phyloP scores from a whole-genome alignment of 1,140 invertebrate species.

The Alviniconcha marisindica region DNA sequence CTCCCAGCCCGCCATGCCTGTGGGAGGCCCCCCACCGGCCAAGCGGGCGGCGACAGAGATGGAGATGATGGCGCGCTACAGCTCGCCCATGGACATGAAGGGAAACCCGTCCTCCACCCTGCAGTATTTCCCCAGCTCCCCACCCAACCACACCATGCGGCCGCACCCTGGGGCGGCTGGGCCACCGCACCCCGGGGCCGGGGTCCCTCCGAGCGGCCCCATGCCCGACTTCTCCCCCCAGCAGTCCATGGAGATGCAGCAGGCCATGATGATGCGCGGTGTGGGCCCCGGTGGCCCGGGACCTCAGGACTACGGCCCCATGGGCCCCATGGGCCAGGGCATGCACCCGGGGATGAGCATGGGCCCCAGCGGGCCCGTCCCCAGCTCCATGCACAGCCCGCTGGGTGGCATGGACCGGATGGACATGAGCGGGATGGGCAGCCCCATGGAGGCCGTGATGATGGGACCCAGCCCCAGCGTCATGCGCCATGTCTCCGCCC shows the following conservation, averaged over 20 bases:
- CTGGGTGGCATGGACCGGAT: conserved; percentile 44
- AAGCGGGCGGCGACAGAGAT: conserved; percentile 89
- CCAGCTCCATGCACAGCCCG: conserved; percentile 47
- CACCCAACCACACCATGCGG: conserved; percentile 55
- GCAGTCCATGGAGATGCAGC: conserved; percentile 60
- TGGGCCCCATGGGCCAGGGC: conserved; percentile 45
- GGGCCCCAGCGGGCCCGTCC: conserved; percentile 45
- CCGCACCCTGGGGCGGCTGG: conserved; percentile 34
- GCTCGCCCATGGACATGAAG: conserved; percentile 83
- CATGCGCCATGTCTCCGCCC: conserved; percentile 47
- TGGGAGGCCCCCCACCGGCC: conserved; percentile 26
- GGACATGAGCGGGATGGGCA: conserved; percentile 45
- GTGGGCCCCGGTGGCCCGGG: conserved; percentile 63
- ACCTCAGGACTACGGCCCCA: conserved; percentile 33
- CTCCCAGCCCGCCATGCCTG: not conserved
- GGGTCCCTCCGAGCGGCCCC: conserved; percentile 66
- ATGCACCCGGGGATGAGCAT: conserved; percentile 50
- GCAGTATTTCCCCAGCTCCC: conserved; percentile 62
- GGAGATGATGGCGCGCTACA: conserved; percentile 92
- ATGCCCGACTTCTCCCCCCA: conserved; percentile 62
- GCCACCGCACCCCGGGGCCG: conserved; percentile 57
- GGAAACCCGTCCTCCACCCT: conserved; percentile 79
- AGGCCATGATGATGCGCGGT: conserved; percentile 59
- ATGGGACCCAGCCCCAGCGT: conserved; percentile 49
- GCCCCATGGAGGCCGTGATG: conserved; percentile 47